Evolutionary conservation across 1,140 invertebrate genomes (phyloP).

Genomic region (Olivierus martensii): DNA sequence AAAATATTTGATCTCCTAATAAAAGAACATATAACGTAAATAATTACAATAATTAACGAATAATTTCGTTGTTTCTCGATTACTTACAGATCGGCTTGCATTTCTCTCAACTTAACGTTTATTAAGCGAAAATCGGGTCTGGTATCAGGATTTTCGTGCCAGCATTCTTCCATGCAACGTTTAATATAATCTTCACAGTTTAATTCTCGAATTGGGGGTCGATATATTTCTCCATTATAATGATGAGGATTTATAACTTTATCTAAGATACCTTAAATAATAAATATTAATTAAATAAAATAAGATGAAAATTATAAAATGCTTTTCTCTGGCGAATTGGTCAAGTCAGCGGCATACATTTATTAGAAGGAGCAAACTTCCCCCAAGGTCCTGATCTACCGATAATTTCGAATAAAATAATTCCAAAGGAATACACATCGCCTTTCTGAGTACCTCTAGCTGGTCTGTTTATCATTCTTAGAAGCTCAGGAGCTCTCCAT

Average conservation of each 20-base stretch:
- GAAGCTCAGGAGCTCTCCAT: slow-evolving; percentile 53
- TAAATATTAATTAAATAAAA: not conserved
- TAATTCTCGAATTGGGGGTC: slow-evolving; percentile 41
- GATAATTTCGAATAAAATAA: slow-evolving; percentile 55
- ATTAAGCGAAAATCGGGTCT: slow-evolving; percentile 70
- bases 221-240: slow-evolving; percentile 29
- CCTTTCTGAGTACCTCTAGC: slow-evolving; percentile 52
- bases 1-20: slow-evolving; percentile 62
- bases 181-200: slow-evolving; percentile 43
- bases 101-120: slow-evolving; percentile 60
- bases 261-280: slow-evolving; percentile 33
- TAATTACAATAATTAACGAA: not conserved
- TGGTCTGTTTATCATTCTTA: slow-evolving; percentile 34
- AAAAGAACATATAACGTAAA: not conserved
- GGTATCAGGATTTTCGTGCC: slow-evolving; percentile 59
- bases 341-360: too few relatives aligned
- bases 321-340: too few relatives aligned
- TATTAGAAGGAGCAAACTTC: slow-evolving; percentile 9
- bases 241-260: slow-evolving; percentile 29
- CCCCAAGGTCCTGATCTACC: slow-evolving; percentile 54
- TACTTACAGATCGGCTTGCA: slow-evolving; percentile 63
- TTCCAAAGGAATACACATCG: slow-evolving; percentile 52
- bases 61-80: not conserved
- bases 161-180: slow-evolving; percentile 54
- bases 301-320: not conserved